A percentile compares a stretch with the other conserved stretches of the same genome.
phyloP scores from a whole-genome alignment of 2,888 invertebrate species.

The Troides oblongomaculatus region DNA sequence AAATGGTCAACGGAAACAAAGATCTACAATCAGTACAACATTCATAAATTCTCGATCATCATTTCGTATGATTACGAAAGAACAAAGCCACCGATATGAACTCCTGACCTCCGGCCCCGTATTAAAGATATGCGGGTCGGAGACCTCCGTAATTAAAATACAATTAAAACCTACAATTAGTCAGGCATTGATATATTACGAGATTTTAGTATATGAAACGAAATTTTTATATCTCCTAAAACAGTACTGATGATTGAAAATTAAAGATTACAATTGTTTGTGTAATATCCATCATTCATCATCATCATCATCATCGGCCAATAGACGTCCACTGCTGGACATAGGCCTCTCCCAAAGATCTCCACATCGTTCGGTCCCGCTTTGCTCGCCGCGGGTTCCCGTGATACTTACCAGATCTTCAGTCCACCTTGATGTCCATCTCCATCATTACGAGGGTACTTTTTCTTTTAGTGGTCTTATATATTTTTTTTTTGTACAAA shows the following conservation, averaged over 20 bases:
- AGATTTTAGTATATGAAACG: conserved; percentile 36
- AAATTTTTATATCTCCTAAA: conserved; percentile 34
- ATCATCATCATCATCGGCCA: no score
- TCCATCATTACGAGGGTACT: no score
- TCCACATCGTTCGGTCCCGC: no score
- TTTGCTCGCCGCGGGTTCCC: no score
- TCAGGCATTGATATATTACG: conserved; percentile 32
- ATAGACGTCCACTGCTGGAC: no score
- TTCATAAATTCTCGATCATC: neutral
- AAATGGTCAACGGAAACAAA: no score
- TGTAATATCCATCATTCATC: neutral
- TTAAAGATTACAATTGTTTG: conserved; percentile 15
- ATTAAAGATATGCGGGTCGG: conserved; percentile 29
- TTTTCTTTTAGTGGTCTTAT: no score
- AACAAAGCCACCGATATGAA: conserved; percentile 13
- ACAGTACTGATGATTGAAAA: conserved; percentile 8
- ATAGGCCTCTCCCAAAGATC: no score
- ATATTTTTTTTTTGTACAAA: no score
- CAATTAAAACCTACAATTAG: conserved; percentile 37
- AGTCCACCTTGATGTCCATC: no score
- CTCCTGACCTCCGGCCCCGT: conserved; percentile 11
- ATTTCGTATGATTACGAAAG: conserved; percentile 2
- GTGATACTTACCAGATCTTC: no score
- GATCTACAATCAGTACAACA: neutral
- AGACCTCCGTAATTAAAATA: conserved; percentile 39